Evolutionary conservation across 2,797 vertebrate species (phyloP), one percentile per base, ranked within the genome.

Genomic region (Neosalanx taihuensis): DNA sequence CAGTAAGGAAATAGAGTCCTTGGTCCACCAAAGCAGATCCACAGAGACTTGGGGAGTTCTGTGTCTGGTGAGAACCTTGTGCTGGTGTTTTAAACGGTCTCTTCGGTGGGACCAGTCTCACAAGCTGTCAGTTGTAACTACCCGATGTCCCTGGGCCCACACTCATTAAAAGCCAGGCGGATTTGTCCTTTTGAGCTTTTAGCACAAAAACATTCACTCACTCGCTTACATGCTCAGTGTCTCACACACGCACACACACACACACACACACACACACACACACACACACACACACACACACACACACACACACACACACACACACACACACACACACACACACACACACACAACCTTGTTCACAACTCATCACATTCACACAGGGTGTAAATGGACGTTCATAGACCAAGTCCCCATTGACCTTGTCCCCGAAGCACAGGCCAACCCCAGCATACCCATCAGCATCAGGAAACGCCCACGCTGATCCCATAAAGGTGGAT

Each of bases 71-170:
- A 88, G 86, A 86, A 84, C 85, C 82, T 86, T 86, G 86, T 87
- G 88, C 87, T 88, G 88, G 85, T 87, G 86, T 90, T 89, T 92
- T 90, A 92, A 93, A 90, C 88, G 91, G 91, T 90, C 91, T 76
- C 75, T 81, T 71, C 78, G 91, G 93, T 84, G 85, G 90, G 91
- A 89, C 10, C 41, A 89, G 90, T 92, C 90, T 86, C 74, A 85
- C 89, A 89, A 91, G 90, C 87, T 89, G 90, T 91, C 85, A 89
- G 89, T 89, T 91, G 92, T 93, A 89, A 92, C 85, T 88, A 94
- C 90, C 87, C 86, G 79, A 84, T 84, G 88, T 91, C 92, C 90
- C 86, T 89, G 90, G 89, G 92, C 87, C 88, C 85, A 81, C 88
- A 83, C 91, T 92, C 92, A 92, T 93, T 93, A 92, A 90, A 92